Conservation (phyloP, 1,140 invertebrate genomes). For the Drosophila kikkawai region DNA sequence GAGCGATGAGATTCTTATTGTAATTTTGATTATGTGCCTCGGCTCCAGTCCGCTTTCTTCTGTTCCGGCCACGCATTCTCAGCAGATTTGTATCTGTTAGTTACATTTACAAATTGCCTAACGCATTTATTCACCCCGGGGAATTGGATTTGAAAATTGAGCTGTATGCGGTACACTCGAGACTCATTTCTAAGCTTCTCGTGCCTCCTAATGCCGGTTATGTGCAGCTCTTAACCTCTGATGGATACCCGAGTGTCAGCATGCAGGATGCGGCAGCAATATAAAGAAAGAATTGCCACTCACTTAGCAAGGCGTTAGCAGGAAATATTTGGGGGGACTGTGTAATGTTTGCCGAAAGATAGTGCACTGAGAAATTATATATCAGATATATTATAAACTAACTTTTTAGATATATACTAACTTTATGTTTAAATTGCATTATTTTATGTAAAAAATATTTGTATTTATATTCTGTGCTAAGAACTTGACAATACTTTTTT, state of each 20-base stretch:
- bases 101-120: slow-evolving; percentile 78
- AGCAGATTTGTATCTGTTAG: slow-evolving; percentile 69
- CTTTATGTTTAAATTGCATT: neutral
- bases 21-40: slow-evolving; percentile 76
- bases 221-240: slow-evolving; percentile 66
- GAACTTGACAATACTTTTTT: neutral
- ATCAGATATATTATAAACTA: neutral
- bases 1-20: slow-evolving; percentile 82
- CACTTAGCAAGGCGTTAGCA: slow-evolving; percentile 57
- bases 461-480: no score
- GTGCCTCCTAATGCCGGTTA: slow-evolving; percentile 48
- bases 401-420: no score
- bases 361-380: neutral
- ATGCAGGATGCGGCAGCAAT: slow-evolving; percentile 10
- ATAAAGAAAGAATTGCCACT: slow-evolving; percentile 42
- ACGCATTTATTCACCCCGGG: slow-evolving; percentile 39
- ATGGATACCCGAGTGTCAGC: slow-evolving; percentile 54
- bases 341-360: neutral
- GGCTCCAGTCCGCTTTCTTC: slow-evolving; percentile 14
- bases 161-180: slow-evolving; percentile 27
- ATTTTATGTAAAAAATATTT: neutral
- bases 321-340: slow-evolving; percentile 3
- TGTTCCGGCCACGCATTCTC: slow-evolving; percentile 51
- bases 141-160: slow-evolving; percentile 52
- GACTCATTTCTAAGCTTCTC: slow-evolving; percentile 14